Evolutionary conservation across 1,140 invertebrate genomes (phyloP).

Genomic region (Triops cancriformis): DNA sequence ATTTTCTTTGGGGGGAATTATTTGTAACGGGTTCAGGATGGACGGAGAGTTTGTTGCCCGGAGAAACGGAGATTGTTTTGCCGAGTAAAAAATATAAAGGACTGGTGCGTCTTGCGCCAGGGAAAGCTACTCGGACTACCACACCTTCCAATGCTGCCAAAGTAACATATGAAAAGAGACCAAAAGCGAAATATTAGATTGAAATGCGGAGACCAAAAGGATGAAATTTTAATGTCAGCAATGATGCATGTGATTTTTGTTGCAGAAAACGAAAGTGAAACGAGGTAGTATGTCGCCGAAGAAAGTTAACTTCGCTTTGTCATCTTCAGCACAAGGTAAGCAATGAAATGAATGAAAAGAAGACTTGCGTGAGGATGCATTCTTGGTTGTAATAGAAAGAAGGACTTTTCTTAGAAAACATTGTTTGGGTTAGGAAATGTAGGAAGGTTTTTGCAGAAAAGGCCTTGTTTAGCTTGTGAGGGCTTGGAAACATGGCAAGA

Average conservation of each 20-base stretch:
- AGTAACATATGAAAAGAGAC: background rate
- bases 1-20: background rate
- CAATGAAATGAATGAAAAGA: too few species aligned
- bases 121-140: conserved; percentile 17
- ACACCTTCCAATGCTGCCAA: background rate
- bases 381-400: too few species aligned
- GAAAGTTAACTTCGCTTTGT: background rate
- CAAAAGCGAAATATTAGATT: too few species aligned
- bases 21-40: background rate
- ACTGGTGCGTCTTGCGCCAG: background rate
- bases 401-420: too few species aligned
- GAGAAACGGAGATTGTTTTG: conserved; percentile 28
- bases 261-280: background rate
- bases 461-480: too few species aligned
- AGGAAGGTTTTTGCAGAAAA: too few species aligned
- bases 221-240: too few species aligned
- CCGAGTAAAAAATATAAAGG: conserved; percentile 28
- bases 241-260: background rate
- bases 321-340: background rate
- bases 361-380: too few species aligned
- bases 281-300: background rate
- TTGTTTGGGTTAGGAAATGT: too few species aligned
- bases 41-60: conserved; percentile 18
- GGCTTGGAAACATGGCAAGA: too few species aligned
- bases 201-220: too few species aligned